Evolutionary conservation across 2,888 invertebrate species (phyloP).

Genomic region (Lamproptera curius): DNA sequence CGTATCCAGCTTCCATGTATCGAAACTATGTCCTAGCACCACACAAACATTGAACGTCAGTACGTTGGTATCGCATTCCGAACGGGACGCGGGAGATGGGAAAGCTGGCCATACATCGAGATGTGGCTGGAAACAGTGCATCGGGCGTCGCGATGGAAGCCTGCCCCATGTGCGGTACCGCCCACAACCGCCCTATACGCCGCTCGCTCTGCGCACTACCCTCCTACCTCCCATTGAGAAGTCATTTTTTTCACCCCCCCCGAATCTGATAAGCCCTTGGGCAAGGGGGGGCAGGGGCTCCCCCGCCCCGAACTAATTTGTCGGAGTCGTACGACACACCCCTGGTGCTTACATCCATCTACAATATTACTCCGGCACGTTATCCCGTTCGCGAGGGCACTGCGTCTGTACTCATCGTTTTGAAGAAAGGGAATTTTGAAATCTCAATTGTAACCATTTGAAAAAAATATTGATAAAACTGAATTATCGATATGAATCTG

Average conservation of each 20-base stretch:
- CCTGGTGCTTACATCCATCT: constrained; percentile 77
- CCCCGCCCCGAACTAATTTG: constrained; percentile 79
- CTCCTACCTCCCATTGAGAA: constrained; percentile 75
- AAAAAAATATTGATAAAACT: too few species aligned
- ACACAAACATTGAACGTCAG: constrained; percentile 41
- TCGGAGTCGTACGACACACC: constrained; percentile 76
- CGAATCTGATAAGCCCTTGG: constrained; percentile 73
- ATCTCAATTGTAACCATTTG: constrained; percentile 39
- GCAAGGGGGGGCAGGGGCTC: constrained; percentile 55
- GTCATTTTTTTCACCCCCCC: constrained; percentile 72
- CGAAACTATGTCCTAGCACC: constrained; percentile 45
- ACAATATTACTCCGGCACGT: constrained; percentile 76
- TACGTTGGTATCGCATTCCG: constrained; percentile 45
- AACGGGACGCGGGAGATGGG: constrained; percentile 30
- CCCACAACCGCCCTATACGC: constrained; percentile 65
- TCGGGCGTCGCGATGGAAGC: constrained; percentile 50
- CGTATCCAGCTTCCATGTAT: constrained; percentile 52
- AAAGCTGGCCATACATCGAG: constrained; percentile 44
- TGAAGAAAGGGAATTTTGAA: constrained; percentile 57
- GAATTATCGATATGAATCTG: too few species aligned
- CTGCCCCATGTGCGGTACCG: constrained; percentile 69
- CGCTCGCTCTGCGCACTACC: constrained; percentile 53
- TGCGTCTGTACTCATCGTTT: constrained; percentile 63
- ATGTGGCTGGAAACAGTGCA: constrained; percentile 39
- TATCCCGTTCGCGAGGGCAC: constrained; percentile 71